Conservation (phyloP, 2,888 invertebrate genomes). For the Pachliopta kotzebuea region DNA sequence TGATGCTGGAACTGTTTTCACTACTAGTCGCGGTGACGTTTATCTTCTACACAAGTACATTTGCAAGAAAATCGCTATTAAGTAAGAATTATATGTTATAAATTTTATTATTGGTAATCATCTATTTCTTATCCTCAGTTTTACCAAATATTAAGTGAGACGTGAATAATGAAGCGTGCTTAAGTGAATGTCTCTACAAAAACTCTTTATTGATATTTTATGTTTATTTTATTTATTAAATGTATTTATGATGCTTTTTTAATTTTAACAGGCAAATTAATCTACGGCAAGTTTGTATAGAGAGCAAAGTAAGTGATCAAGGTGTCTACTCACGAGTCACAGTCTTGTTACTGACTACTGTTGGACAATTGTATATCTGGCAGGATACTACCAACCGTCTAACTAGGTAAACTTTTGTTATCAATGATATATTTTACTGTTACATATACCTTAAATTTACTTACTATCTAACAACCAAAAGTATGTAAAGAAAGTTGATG, state of each 20-base stretch:
- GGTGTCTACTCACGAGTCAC: slow-evolving; percentile 76
- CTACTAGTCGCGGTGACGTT: slow-evolving; percentile 84
- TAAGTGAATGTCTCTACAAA: too few species aligned
- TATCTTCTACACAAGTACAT: slow-evolving; percentile 85
- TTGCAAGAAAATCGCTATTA: slow-evolving; percentile 85
- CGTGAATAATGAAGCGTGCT: too few species aligned
- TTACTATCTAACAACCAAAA: neutral
- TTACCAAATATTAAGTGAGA: too few species aligned
- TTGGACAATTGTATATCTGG: slow-evolving; percentile 85
- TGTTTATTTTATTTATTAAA: too few species aligned
- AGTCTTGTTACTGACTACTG: slow-evolving; percentile 80
- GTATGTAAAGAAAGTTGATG: too few species aligned
- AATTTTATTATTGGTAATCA: neutral
- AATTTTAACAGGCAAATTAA: slow-evolving; percentile 60
- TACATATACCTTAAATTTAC: neutral
- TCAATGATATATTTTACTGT: neutral
- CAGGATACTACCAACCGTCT: slow-evolving; percentile 80
- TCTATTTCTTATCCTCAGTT: too few species aligned
- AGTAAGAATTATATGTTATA: slow-evolving; percentile 45
- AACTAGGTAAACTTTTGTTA: slow-evolving; percentile 57
- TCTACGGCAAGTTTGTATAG: slow-evolving; percentile 66
- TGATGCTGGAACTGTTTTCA: slow-evolving; percentile 85
- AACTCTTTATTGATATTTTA: too few species aligned
- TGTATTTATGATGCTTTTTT: neutral
- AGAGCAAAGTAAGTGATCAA: slow-evolving; percentile 66